Percentiles rank a stretch among this genome's conserved stretches.
Evolutionary conservation across 1,140 invertebrate genomes (phyloP).

Genomic region (Hycleus phaleratus): DNA sequence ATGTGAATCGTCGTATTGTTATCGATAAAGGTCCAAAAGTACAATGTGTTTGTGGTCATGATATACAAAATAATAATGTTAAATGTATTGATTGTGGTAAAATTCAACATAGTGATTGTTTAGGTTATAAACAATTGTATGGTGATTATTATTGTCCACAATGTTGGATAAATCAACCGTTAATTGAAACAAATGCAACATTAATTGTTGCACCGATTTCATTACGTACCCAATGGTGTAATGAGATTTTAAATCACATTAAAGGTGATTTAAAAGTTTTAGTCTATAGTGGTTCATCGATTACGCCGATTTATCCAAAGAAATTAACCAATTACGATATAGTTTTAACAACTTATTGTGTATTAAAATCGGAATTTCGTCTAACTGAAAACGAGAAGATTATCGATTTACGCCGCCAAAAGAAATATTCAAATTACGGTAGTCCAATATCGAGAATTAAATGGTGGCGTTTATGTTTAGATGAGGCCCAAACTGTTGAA

Average conservation of each 20-base stretch:
- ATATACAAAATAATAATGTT: constrained; percentile 32
- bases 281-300: constrained; percentile 47
- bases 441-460: constrained; percentile 58
- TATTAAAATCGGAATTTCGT: constrained; percentile 55
- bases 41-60: constrained; percentile 38
- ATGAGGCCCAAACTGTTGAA: constrained; percentile 81
- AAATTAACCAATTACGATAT: constrained; percentile 61
- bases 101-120: constrained; percentile 55
- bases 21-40: not conserved
- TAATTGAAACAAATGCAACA: constrained; percentile 53
- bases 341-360: constrained; percentile 65
- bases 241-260: constrained; percentile 65
- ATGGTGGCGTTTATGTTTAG: constrained; percentile 74
- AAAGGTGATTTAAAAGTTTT: constrained; percentile 49
- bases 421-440: constrained; percentile 51
- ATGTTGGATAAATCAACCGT: constrained; percentile 49
- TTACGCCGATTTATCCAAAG: constrained; percentile 58
- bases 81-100: constrained; percentile 50
- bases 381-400: constrained; percentile 34
- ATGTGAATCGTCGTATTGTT: constrained; percentile 10
- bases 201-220: constrained; percentile 66
- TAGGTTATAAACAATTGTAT: constrained; percentile 44
- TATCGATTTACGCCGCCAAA: constrained; percentile 45
- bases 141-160: constrained; percentile 53
- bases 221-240: constrained; percentile 64